These are phyloP conservation scores for Parapristionchus giblindavisi DNA, from an alignment of 2,888 invertebrate genomes.

Conservation along the genomic window DNA sequence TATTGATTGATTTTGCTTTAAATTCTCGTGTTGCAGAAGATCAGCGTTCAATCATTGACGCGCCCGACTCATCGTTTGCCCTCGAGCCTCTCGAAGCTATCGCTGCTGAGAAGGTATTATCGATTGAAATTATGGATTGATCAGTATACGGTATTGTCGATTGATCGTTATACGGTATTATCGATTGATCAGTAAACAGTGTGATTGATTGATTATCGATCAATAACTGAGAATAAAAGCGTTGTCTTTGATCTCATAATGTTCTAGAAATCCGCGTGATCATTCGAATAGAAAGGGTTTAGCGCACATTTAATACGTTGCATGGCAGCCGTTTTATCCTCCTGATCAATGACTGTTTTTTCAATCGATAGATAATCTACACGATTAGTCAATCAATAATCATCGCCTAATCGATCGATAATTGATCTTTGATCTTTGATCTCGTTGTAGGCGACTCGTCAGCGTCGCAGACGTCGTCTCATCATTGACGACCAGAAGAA, in stretches of 20 bases:
- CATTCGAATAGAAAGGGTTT: no score
- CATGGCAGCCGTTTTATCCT: no score
- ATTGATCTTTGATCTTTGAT: slow-evolving; percentile 76
- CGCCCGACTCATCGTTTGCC: slow-evolving; percentile 77
- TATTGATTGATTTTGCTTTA: not conserved
- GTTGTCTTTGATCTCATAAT: no score
- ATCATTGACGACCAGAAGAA: slow-evolving; percentile 98
- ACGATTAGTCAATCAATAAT: not conserved
- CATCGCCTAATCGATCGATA: not conserved
- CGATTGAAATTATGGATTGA: not conserved
- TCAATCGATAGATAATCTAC: not conserved
- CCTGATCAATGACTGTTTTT: no score
- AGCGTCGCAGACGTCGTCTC: slow-evolving; percentile 92
- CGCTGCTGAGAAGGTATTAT: slow-evolving; percentile 40
- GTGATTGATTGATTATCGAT: not conserved
- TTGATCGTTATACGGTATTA: not conserved
- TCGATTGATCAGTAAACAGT: not conserved
- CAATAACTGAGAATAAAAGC: no score
- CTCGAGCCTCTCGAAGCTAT: slow-evolving; percentile 85
- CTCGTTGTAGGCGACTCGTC: slow-evolving; percentile 75
- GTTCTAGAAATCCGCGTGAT: no score
- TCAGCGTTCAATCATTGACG: slow-evolving; percentile 10
- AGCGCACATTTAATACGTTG: no score
- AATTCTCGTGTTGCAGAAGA: not conserved
- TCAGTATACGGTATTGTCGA: not conserved